phyloP scores from a whole-genome alignment of 2,797 vertebrate genomes.

The Enteromius anoplus region DNA sequence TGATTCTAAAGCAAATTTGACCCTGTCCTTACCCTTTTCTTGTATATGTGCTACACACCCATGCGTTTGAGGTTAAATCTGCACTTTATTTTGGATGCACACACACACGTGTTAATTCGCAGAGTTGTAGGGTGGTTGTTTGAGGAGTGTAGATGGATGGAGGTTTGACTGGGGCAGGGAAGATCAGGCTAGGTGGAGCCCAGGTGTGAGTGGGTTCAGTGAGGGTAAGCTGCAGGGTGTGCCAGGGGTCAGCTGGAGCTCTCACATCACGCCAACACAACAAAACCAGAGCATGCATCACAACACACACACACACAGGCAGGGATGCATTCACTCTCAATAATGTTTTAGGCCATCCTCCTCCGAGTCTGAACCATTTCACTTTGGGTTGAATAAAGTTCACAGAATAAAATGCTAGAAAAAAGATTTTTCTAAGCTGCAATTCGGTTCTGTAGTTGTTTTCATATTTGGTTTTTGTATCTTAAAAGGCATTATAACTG shows the following conservation, averaged over 20 bases:
- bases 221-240: conserved; percentile 45
- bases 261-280: conserved; percentile 44
- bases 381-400: neutral
- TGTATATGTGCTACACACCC: neutral
- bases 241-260: conserved; percentile 58
- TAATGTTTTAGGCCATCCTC: neutral
- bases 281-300: conserved; percentile 50
- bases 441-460: neutral
- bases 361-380: neutral
- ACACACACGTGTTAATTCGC: neutral
- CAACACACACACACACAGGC: conserved; percentile 12
- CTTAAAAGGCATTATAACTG: neutral
- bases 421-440: neutral
- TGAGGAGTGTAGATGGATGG: conserved; percentile 41
- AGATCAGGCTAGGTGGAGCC: conserved; percentile 50
- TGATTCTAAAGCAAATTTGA: neutral
- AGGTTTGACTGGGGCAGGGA: conserved; percentile 47
- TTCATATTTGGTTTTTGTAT: neutral
- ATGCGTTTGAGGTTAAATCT: neutral
- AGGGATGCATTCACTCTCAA: conserved; percentile 1
- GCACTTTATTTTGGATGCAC: conserved; percentile 14
- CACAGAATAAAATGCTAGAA: neutral
- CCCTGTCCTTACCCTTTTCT: neutral
- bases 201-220: conserved; percentile 58
- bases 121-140: conserved; percentile 7